These are phyloP conservation scores for Auanema sp. DNA, from an alignment of 2,888 invertebrate species.

Conservation along the genomic window DNA sequence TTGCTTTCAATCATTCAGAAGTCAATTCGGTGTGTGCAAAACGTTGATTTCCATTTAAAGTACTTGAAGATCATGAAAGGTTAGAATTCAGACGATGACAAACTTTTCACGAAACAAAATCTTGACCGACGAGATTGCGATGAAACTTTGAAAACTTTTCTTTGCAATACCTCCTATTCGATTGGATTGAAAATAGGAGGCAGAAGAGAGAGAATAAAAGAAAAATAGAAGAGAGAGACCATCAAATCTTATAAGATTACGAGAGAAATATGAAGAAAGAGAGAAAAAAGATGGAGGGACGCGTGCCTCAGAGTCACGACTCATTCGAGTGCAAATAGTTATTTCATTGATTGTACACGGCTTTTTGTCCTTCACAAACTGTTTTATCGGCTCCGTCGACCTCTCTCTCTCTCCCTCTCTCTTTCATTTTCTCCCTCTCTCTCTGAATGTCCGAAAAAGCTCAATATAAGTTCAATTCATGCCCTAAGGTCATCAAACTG, in stretches of 20 bases:
- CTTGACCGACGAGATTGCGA: not conserved
- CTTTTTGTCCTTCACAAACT: constrained; percentile 14
- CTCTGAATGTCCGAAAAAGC: no score
- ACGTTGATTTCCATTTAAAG: no score
- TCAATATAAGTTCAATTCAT: no score
- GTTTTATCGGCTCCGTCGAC: not conserved
- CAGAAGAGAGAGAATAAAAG: not conserved
- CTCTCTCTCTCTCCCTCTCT: not conserved
- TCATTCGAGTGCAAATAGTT: constrained; percentile 18
- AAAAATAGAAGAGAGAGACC: not conserved
- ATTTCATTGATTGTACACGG: constrained; percentile 22
- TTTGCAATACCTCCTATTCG: constrained; percentile 4
- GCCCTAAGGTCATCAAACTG: no score
- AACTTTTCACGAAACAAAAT: no score
- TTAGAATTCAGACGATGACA: no score
- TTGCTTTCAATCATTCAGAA: no score
- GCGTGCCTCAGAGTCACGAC: not conserved
- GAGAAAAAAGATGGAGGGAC: not conserved
- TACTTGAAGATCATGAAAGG: no score
- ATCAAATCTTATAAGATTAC: not conserved
- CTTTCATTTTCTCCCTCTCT: no score
- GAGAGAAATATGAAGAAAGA: constrained; percentile 1
- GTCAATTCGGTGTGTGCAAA: no score
- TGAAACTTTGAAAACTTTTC: constrained; percentile 3
- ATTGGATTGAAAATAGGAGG: constrained; percentile 5